phyloP scores from a whole-genome alignment of 2,888 invertebrate genomes.

The Cheiracanthium punctorium region DNA sequence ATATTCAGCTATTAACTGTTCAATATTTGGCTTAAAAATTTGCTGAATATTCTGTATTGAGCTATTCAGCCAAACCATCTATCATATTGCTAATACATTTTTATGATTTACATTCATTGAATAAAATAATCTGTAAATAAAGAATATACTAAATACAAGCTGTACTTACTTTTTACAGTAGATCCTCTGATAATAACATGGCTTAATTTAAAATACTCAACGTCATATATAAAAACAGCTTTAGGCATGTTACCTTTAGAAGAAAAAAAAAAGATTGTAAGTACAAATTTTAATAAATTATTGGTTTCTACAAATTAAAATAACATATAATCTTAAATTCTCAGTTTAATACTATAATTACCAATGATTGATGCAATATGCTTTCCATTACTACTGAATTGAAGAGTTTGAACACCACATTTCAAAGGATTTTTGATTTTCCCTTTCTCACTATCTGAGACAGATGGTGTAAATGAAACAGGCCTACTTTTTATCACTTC shows the following conservation, averaged over 20 bases:
- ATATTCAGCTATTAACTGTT: no score
- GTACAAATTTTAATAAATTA: no score
- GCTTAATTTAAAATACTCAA: background rate
- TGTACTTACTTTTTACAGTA: conserved; percentile 36
- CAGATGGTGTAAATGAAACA: background rate
- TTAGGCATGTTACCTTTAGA: conserved; percentile 20
- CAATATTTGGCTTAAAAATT: no score
- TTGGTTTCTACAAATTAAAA: background rate
- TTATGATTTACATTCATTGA: no score
- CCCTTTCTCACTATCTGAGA: conserved; percentile 8
- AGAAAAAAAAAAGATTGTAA: no score
- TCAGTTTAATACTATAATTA: background rate
- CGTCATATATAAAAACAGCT: conserved; percentile 27
- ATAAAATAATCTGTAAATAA: no score
- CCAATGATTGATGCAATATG: conserved; percentile 32
- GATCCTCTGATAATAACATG: conserved; percentile 16
- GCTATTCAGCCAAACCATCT: no score
- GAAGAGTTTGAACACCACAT: conserved; percentile 18
- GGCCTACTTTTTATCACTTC: conserved; percentile 35
- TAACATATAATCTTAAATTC: background rate
- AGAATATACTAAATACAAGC: background rate
- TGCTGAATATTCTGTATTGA: no score
- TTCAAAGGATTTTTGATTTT: conserved; percentile 23
- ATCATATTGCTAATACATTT: no score
- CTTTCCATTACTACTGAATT: conserved; percentile 19